Conservation (phyloP, 2,797 vertebrate genomes). For the Falco columbarius region DNA sequence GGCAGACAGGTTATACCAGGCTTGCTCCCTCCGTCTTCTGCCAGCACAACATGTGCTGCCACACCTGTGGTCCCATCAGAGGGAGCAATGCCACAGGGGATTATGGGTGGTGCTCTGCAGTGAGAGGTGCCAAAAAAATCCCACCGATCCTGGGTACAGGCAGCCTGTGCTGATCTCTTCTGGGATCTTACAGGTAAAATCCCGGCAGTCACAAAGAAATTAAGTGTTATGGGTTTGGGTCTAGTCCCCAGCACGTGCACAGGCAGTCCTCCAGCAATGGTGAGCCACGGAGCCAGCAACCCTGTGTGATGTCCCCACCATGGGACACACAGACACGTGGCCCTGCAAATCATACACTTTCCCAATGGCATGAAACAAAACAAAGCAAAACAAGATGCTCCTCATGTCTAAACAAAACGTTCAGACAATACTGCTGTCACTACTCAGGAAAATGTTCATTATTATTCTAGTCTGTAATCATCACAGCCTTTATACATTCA, state of each 20-base stretch:
- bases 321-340: accelerated
- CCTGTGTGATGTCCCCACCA: background rate
- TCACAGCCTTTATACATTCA: background rate
- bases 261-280: background rate
- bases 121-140: background rate
- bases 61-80: background rate
- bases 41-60: background rate
- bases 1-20: background rate
- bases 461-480: background rate
- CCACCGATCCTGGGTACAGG: background rate
- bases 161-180: background rate
- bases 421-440: background rate
- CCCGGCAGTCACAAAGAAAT: background rate
- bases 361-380: background rate
- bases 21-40: background rate
- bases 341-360: background rate
- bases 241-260: accelerated
- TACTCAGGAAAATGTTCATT: background rate
- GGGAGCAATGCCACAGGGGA: too few species aligned
- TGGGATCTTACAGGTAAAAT: background rate
- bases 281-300: background rate
- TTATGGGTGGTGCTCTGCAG: too few species aligned
- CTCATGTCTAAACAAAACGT: background rate
- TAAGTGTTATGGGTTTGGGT: accelerated
- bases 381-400: background rate